Evolutionary conservation across 1,140 invertebrate genomes (phyloP).

Genomic region (Ladona fulva): DNA sequence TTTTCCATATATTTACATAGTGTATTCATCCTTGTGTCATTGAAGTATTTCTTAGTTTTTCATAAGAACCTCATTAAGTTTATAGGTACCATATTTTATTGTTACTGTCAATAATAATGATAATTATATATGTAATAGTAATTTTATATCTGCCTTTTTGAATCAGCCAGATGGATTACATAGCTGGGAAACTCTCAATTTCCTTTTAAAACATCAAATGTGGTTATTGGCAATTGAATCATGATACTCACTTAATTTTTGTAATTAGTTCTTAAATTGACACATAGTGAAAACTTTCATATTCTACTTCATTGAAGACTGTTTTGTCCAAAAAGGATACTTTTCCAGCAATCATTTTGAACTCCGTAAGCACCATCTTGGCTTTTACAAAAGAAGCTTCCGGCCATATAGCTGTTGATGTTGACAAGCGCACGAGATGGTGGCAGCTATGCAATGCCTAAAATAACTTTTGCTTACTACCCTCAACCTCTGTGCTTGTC

Average conservation of each 20-base stretch:
- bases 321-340: not conserved
- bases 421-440: slow-evolving; percentile 6
- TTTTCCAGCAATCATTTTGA: not conserved
- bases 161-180: not conserved
- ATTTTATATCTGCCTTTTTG: not conserved
- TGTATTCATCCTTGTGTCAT: too few species aligned
- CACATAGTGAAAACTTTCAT: too few species aligned
- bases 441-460: not conserved
- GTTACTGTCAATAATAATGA: not conserved
- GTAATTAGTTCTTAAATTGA: too few species aligned
- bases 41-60: too few species aligned
- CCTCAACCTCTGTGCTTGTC: not conserved
- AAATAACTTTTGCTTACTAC: not conserved
- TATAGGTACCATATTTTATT: too few species aligned
- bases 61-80: too few species aligned
- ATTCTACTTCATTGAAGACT: not conserved
- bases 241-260: too few species aligned
- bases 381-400: not conserved
- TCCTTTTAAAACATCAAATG: too few species aligned
- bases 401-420: not conserved
- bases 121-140: not conserved
- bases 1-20: too few species aligned
- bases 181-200: not conserved
- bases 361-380: not conserved
- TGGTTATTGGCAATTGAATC: too few species aligned